phyloP scores from a whole-genome alignment of 2,797 vertebrate species.

The Onychomys arenicola region DNA sequence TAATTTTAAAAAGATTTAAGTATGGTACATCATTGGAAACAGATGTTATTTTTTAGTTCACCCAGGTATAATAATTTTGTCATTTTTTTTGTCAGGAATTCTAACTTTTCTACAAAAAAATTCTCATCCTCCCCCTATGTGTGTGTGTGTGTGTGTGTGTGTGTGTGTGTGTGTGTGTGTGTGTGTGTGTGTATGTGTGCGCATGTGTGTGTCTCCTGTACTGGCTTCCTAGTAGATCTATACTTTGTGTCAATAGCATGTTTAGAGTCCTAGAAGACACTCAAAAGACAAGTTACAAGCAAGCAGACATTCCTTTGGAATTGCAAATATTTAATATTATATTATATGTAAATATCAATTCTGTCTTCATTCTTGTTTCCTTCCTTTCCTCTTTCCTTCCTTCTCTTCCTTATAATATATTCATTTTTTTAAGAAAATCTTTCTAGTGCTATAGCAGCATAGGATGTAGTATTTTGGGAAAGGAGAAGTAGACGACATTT shows the following conservation, averaged over 20 bases:
- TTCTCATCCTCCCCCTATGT: neutral
- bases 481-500: neutral
- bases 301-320: neutral
- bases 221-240: neutral
- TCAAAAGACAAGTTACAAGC: neutral
- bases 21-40: neutral
- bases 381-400: neutral
- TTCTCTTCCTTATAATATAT: neutral
- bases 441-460: neutral
- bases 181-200: neutral
- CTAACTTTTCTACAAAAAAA: neutral
- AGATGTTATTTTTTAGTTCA: neutral
- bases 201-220: neutral
- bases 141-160: no score
- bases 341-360: neutral
- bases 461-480: accelerated
- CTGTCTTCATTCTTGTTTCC: neutral
- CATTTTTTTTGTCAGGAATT: neutral
- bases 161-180: neutral
- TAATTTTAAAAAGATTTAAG: neutral
- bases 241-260: neutral
- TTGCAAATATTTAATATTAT: neutral
- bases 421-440: neutral
- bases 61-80: neutral
- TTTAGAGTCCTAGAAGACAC: neutral